Evolutionary conservation across 2,113 vertebrate genomes (phyloP), one percentile per base, ranked within the genome.

Genomic region (Emydocephalus ijimae): DNA sequence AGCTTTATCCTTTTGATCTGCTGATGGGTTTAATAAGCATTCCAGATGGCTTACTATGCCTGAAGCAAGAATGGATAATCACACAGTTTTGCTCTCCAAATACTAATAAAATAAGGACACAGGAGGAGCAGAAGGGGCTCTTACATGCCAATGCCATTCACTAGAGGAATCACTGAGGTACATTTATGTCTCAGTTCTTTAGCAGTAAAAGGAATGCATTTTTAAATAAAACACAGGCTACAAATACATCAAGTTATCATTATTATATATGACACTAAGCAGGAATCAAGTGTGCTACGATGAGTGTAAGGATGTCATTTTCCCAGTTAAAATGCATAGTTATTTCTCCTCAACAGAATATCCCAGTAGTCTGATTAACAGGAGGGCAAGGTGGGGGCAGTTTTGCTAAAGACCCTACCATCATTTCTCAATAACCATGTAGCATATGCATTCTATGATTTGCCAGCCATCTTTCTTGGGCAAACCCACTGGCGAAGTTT

Each of bases 51-150:
- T 96, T 97, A 95, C 97, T 97, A 93, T 96, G 97, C 97, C 97
- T 95, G 96, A 96, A 97, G 98, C 96, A 97, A 97, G 97, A 98
- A 97, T 97, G 96, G 97, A 95, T 98, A 98, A 98, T 98, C 98
- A 97, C 96, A 97, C 96, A 95, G 94, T 94, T 96, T 95, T 97
- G 96, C 95, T 96, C 96, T 97, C 96, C 93, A 97, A 97, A 97
- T 97, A 97, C 97, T 97, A 97, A 98, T 97, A 98, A 98, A 97
- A 97, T 97, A 98, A 97, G 97, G 96, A 97, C 96, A 96, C 92
- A 92, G 95, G 96, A 97, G 96, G 96, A 96, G 96, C 97, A 90
- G 94, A 43, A 96, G 96, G 96, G 97, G 95, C 93, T 96, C 0
- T 1, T 91, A 96, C 96, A 96, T 97, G 97, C 97, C 97, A 97